Evolutionary conservation across 2,113 vertebrate genomes (phyloP).

Genomic region (Turnix velox): DNA sequence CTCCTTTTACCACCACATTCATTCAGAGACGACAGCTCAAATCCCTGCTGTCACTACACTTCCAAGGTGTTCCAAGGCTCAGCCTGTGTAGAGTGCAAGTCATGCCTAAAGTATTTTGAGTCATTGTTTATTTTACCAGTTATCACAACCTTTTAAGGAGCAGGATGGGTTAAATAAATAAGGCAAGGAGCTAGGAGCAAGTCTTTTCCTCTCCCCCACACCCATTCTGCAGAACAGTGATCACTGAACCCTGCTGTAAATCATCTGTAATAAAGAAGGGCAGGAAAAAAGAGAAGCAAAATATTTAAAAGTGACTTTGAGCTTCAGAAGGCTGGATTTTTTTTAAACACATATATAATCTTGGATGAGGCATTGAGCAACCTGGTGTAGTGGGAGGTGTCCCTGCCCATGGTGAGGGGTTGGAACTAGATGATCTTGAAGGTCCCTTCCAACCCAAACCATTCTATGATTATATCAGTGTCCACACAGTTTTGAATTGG

Average conservation of each 20-base stretch:
- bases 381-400: too few relatives aligned
- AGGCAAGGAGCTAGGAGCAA: not conserved
- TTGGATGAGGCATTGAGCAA: too few relatives aligned
- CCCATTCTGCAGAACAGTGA: not conserved
- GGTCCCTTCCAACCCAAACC: too few relatives aligned
- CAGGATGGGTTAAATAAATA: conserved; percentile 36
- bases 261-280: not conserved
- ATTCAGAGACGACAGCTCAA: not conserved
- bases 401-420: too few relatives aligned
- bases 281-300: not conserved
- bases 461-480: too few relatives aligned
- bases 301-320: not conserved
- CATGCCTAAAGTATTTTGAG: not conserved
- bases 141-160: conserved; percentile 20
- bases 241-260: not conserved
- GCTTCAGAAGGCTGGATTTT: not conserved
- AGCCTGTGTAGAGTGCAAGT: not conserved
- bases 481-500: too few relatives aligned
- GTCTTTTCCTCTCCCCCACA: not conserved
- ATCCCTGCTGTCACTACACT: not conserved
- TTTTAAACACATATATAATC: too few relatives aligned
- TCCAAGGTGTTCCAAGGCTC: not conserved
- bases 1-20: not conserved
- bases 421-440: too few relatives aligned
- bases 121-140: not conserved